Conservation (phyloP, 2,113 vertebrate genomes). For the Hemibates koningsi region DNA sequence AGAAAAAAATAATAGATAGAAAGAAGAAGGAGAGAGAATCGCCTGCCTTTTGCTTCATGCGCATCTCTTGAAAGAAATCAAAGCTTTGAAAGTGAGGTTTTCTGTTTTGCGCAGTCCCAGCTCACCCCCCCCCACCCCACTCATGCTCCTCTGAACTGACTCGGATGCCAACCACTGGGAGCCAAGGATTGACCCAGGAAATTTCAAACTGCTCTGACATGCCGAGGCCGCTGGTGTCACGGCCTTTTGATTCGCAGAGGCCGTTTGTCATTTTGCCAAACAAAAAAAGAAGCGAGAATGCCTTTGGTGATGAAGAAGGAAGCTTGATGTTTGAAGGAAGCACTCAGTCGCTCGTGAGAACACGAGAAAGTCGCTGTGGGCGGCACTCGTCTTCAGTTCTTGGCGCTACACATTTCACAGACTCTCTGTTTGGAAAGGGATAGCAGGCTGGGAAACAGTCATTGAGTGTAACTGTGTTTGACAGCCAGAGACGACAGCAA, state of each 20-base stretch:
- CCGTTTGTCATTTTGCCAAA: background rate
- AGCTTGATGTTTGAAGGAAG: conserved; percentile 1
- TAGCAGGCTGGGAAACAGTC: background rate
- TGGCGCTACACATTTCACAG: background rate
- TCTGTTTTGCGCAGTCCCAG: background rate
- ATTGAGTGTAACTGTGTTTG: conserved; percentile 2
- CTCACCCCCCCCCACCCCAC: background rate
- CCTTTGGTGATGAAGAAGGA: background rate
- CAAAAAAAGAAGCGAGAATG: background rate
- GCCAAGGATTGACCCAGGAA: conserved; percentile 5
- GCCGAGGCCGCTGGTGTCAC: background rate
- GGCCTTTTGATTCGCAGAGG: background rate
- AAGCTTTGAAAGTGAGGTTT: conserved; percentile 11
- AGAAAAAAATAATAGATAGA: background rate
- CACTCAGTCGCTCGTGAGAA: background rate
- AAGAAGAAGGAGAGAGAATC: background rate
- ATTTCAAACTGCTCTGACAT: background rate
- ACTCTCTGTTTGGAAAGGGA: background rate
- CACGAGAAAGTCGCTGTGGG: conserved; percentile 15
- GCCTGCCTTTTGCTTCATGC: conserved; percentile 23
- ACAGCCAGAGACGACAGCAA: background rate
- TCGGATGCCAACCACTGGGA: background rate
- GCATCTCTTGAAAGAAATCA: conserved; percentile 19
- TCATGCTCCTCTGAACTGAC: background rate
- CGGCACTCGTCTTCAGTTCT: conserved; percentile 4